Evolutionary conservation across 1,140 invertebrate genomes (phyloP), one percentile per base, ranked within the genome.

Genomic region (Drosophila jambulina): DNA sequence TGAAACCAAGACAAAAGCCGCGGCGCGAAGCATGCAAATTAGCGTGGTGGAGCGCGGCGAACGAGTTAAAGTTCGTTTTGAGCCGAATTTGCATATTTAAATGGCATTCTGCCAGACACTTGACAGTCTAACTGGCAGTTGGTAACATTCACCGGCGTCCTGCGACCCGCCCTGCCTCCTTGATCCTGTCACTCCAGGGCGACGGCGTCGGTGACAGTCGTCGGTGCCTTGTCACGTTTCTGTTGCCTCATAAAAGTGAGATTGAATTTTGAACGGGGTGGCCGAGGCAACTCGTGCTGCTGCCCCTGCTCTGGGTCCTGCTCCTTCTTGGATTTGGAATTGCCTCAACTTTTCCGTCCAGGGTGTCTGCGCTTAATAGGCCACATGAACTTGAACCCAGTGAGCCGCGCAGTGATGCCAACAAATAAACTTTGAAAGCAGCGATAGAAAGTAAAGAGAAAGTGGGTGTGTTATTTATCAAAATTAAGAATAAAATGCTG

Each of bases 81-180:
- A 65, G 70, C 68, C 54, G 80, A 90, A 88, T 88, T 88, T 88
- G 81, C 85, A 88, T 88, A 88, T 88, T 90, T 88, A 88, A 88
- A 88, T 88, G 85, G 85, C 81, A 78, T 74, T 78, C 80, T 74
- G 84, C 77, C 64, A 78, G 80, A 61, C 84, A 87, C 84, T 88
- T 88, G 82, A 64, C 82, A 85, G 72, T 60, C 81, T 59, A 72
- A 74, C 68, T 68, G 58, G 42, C 72, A 75, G 70, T 75, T 75
- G 78, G 36, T 76, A 80, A 76, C 74, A 76, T 77, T 77, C 75
- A 78, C 60, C 53, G 32, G 23, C 21, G 42, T n/a, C 32, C 23
- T 34, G 17, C 27, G 21, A 6, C 58, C 27, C 40, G 12, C 10
- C 49, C 64, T 57, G 76, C 42, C 48, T 59, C 62, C 48, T 67